phyloP scores from a whole-genome alignment of 2,113 vertebrate species.

The Chloropsis hardwickii region DNA sequence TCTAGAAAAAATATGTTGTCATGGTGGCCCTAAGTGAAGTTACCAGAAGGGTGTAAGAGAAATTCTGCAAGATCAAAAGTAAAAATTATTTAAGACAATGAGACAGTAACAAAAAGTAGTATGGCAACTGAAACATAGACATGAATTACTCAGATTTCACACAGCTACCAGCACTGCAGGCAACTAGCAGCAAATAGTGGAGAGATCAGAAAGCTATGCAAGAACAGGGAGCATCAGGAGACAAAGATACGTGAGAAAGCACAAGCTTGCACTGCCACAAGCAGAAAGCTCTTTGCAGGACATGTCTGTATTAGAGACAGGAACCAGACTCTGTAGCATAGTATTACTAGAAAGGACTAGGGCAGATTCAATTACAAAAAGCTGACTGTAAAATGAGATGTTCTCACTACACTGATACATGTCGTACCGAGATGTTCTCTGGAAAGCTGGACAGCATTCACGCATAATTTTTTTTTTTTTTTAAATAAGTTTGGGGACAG shows the following conservation, averaged over 20 bases:
- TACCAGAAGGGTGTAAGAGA: background rate
- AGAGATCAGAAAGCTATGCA: background rate
- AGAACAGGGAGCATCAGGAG: background rate
- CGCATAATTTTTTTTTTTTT: background rate
- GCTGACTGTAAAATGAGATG: conserved; percentile 48
- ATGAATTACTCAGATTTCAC: background rate
- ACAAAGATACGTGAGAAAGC: background rate
- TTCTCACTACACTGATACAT: conserved; percentile 28
- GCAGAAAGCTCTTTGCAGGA: background rate
- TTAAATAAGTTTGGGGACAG: background rate
- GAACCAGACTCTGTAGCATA: conserved; percentile 20
- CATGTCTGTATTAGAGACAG: background rate
- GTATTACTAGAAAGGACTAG: conserved; percentile 39
- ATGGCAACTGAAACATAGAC: background rate
- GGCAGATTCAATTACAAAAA: conserved; percentile 46
- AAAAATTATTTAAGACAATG: background rate
- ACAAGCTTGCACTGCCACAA: background rate
- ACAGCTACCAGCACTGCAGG: background rate
- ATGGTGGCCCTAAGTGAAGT: background rate
- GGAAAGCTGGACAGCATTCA: conserved; percentile 47
- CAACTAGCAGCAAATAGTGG: background rate
- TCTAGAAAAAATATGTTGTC: background rate
- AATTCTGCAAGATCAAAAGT: background rate
- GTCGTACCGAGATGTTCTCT: conserved; percentile 50
- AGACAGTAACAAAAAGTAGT: background rate